Base-by-base conservation (phyloP, 2,888 invertebrate species). In the Brassicogethes aeneus region DNA sequence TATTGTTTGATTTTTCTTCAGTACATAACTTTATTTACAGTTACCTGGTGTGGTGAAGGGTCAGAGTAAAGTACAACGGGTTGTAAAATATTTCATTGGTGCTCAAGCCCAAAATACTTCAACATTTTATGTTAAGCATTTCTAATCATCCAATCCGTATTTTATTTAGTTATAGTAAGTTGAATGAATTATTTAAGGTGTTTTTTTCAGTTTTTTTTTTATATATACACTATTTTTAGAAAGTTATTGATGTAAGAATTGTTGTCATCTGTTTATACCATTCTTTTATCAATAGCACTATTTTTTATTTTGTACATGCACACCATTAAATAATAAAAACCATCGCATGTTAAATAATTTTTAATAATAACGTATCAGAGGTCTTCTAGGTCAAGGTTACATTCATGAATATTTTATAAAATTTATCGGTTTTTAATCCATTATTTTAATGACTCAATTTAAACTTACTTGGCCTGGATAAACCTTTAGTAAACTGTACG, bases 81-180 rank as follows among this genome's bases (percentile, higher is more conserved):
- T 76, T 73, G 74, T 75, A 65, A 75, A 76, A 60, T 76, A 75
- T 73, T 76, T 76, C 74, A 71, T 75, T 65, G 75, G 74, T 60
- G 68, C 74, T 63, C 23, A 23, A 23, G 23, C 5, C 10, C 23
- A 23, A 7, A 75, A 74, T 71, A 73, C 73, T 49, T 75, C 76
- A 63, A 76, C 76, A 68, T 76, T 76, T 75, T 76, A 76, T 70
- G 76, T 76, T 65, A 75, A 75, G 63, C 73, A 75, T 65, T 57
- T 51, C 52, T 56, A 57, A 56, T 52, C 51, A 40, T 44, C 53
- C 48, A 50, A 54, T 47, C 52, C 45, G 44, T 75, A 72, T 68
- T 74, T 71, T 56, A 52, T 52, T 56, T 56, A 47, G 50, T 54
- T 55, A 51, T 58, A 55, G 60, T 60, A 61, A 60, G 60, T 57